phyloP scores from a whole-genome alignment of 2,797 vertebrate genomes.

The Anniella stebbinsi region DNA sequence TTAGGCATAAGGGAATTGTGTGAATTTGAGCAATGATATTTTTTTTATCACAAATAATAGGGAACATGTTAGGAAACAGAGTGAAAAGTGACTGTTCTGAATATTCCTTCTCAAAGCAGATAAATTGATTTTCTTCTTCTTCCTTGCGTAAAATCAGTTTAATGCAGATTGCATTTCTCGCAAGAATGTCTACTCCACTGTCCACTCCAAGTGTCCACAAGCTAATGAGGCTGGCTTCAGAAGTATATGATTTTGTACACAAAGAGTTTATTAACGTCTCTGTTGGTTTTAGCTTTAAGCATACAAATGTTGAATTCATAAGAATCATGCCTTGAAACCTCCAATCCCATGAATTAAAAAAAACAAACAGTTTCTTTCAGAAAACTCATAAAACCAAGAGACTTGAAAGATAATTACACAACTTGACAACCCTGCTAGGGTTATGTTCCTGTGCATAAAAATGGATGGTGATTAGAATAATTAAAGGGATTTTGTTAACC shows the following conservation, averaged over 20 bases:
- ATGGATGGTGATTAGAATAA: not conserved
- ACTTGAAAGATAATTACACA: not conserved
- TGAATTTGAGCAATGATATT: not conserved
- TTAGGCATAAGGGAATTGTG: fast-evolving
- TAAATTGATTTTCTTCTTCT: not conserved
- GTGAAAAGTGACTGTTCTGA: not conserved
- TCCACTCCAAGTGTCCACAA: not conserved
- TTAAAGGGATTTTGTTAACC: not conserved
- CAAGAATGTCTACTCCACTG: not conserved
- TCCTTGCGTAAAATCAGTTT: not conserved
- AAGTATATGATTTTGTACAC: not conserved
- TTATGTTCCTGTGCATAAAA: not conserved
- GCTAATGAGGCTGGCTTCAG: not conserved
- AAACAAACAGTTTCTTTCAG: not conserved
- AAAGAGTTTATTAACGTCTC: not conserved
- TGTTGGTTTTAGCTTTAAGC: not conserved
- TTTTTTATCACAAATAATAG: slow-evolving; percentile 21
- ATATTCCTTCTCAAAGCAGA: not conserved
- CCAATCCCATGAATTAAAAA: not conserved
- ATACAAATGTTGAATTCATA: not conserved
- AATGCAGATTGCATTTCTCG: not conserved
- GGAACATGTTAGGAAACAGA: not conserved
- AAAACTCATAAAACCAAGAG: not conserved
- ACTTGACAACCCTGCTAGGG: not conserved
- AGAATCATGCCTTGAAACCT: not conserved